phyloP scores from a whole-genome alignment of 2,888 invertebrate genomes.

The Mythimna lalbum region DNA sequence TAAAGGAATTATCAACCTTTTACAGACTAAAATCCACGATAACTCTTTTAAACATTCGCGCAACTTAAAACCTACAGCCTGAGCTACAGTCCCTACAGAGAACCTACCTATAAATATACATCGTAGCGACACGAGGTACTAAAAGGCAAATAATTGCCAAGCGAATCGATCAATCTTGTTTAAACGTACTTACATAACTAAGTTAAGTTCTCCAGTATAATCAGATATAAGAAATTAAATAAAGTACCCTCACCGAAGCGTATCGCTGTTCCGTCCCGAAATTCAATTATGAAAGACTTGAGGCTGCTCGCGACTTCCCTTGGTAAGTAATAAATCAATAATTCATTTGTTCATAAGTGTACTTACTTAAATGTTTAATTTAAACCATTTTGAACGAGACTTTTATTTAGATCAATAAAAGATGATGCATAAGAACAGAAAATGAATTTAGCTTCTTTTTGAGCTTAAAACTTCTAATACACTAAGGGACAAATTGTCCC shows the following conservation, averaged over 20 bases:
- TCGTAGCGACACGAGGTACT: neutral
- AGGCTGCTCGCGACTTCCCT: constrained; percentile 1
- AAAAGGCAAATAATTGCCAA: neutral
- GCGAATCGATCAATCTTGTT: neutral
- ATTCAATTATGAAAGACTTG: constrained; percentile 35
- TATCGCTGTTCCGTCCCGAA: constrained; percentile 28
- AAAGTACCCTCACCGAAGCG: constrained; percentile 4
- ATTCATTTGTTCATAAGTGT: constrained; percentile 4
- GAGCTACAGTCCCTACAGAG: neutral
- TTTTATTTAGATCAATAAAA: neutral
- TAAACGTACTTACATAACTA: constrained; percentile 19
- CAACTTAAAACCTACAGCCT: no score
- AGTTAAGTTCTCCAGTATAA: constrained; percentile 27
- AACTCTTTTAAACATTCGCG: no score
- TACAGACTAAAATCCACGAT: no score
- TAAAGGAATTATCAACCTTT: no score
- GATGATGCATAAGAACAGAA: neutral
- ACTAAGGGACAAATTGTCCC: no score
- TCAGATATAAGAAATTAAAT: constrained; percentile 43
- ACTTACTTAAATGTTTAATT: constrained; percentile 8
- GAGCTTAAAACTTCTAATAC: no score
- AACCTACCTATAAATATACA: neutral
- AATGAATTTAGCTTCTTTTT: no score
- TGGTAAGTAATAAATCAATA: constrained; percentile 11
- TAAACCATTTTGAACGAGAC: neutral